These are phyloP conservation scores for Drosophila punjabiensis DNA, from an alignment of 1,140 invertebrate species.

Conservation along the genomic window DNA sequence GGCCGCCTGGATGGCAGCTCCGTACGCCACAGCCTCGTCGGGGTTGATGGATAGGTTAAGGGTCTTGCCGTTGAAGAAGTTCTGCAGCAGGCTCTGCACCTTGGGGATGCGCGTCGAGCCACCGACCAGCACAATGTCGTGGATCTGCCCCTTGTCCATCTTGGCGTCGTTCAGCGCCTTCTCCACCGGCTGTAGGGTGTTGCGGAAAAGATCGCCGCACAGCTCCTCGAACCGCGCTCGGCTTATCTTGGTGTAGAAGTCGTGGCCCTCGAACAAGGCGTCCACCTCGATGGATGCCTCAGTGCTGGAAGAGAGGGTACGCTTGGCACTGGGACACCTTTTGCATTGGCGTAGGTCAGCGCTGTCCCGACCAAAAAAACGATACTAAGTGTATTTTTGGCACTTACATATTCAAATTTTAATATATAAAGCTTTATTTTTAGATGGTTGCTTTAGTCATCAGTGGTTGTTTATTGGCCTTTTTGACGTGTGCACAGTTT, in stretches of 20 bases:
- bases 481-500: neutral
- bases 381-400: slow-evolving; percentile 1
- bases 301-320: slow-evolving; percentile 88
- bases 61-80: slow-evolving; percentile 88
- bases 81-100: slow-evolving; percentile 88
- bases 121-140: slow-evolving; percentile 88
- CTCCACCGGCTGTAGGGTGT: slow-evolving; percentile 89
- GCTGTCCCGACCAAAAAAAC: neutral
- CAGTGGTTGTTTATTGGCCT: neutral
- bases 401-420: neutral
- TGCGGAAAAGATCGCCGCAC: slow-evolving; percentile 91
- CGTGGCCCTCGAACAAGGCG: slow-evolving; percentile 91
- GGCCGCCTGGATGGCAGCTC: slow-evolving; percentile 92
- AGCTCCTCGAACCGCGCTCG: slow-evolving; percentile 94
- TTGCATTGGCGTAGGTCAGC: slow-evolving; percentile 1
- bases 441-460: slow-evolving; percentile 1
- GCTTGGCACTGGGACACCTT: slow-evolving; percentile 85
- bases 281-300: slow-evolving; percentile 91
- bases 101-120: slow-evolving; percentile 89
- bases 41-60: slow-evolving; percentile 91
- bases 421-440: slow-evolving; percentile 5
- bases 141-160: slow-evolving; percentile 89
- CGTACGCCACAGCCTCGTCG: slow-evolving; percentile 91
- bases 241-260: slow-evolving; percentile 94
- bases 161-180: slow-evolving; percentile 90